phyloP scores from a whole-genome alignment of 2,797 vertebrate species.

The Helarctos malayanus region DNA sequence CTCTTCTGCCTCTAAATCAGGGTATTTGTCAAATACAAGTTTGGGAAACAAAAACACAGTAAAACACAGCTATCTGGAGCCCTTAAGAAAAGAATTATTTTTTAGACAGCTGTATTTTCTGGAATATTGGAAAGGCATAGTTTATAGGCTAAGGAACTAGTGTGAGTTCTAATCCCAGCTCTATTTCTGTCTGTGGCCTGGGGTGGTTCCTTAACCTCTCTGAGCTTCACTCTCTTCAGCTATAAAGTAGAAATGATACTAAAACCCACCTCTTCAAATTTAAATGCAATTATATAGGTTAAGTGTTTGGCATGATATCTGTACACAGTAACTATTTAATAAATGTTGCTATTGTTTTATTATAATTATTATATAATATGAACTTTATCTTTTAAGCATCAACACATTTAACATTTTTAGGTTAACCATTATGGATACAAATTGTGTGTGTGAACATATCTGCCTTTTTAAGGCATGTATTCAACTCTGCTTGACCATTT shows the following conservation, averaged over 20 bases:
- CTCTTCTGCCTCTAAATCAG: conserved; percentile 54
- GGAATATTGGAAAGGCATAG: neutral
- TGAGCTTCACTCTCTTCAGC: conserved; percentile 51
- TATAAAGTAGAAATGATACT: conserved; percentile 15
- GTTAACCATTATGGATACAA: conserved; percentile 42
- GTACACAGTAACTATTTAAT: conserved; percentile 25
- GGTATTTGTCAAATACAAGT: conserved; percentile 16
- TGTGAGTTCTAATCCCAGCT: neutral
- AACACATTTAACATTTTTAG: conserved; percentile 60
- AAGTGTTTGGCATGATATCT: neutral
- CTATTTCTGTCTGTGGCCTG: neutral
- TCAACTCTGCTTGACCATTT: conserved; percentile 66
- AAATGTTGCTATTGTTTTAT: conserved; percentile 47
- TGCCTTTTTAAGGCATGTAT: conserved; percentile 25
- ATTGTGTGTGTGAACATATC: neutral
- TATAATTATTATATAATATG: conserved; percentile 24
- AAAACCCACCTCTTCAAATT: conserved; percentile 20
- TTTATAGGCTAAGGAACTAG: neutral
- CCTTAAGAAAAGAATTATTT: neutral
- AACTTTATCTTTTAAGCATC: conserved; percentile 46
- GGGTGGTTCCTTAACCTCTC: conserved; percentile 43
- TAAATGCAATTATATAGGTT: conserved; percentile 25
- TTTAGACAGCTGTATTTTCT: conserved; percentile 33
- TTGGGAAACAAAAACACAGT: conserved; percentile 65
- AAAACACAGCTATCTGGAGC: conserved; percentile 18